These are phyloP conservation scores for Verasper variegatus DNA, from an alignment of 2,113 vertebrate genomes.

Conservation along the genomic window DNA sequence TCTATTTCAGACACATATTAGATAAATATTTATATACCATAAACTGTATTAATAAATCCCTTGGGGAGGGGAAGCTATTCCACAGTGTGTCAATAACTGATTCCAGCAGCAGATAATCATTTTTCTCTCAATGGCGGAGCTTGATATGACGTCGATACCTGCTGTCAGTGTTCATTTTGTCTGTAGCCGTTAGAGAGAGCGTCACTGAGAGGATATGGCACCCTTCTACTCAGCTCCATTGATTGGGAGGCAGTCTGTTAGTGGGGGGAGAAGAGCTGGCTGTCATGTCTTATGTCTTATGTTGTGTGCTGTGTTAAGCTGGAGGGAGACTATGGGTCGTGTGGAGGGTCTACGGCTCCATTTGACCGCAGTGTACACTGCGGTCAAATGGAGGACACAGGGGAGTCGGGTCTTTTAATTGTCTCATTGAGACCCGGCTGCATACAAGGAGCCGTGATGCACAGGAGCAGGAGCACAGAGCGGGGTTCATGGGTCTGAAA, in stretches of 20 bases:
- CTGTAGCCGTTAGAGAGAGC: slow-evolving; percentile 53
- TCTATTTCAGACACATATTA: slow-evolving; percentile 95
- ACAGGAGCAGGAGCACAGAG: slow-evolving; percentile 82
- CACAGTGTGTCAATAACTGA: slow-evolving; percentile 96
- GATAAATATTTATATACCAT: slow-evolving; percentile 99
- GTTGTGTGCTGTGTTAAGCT: slow-evolving; percentile 55
- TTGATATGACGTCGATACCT: slow-evolving; percentile 95
- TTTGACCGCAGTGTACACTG: slow-evolving; percentile 77
- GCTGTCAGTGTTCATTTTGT: slow-evolving; percentile 85
- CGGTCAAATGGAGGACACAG: slow-evolving; percentile 81
- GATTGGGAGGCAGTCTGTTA: slow-evolving; percentile 62
- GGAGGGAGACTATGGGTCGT: slow-evolving; percentile 21
- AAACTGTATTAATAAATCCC: slow-evolving; percentile 94
- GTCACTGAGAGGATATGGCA: slow-evolving; percentile 64
- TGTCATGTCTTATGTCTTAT: slow-evolving; percentile 61
- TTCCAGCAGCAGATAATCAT: slow-evolving; percentile 94
- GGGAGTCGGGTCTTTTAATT: slow-evolving; percentile 85
- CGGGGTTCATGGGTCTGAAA: slow-evolving; percentile 74
- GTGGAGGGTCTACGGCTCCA: slow-evolving; percentile 63
- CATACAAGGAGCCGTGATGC: slow-evolving; percentile 84
- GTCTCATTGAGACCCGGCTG: slow-evolving; percentile 85
- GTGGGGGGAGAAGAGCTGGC: slow-evolving; percentile 32
- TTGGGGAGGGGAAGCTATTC: slow-evolving; percentile 88
- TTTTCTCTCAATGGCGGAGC: slow-evolving; percentile 83
- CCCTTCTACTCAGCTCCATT: slow-evolving; percentile 70